Base-by-base conservation (phyloP, 2,113 vertebrate species). In the Labeo rohita region DNA sequence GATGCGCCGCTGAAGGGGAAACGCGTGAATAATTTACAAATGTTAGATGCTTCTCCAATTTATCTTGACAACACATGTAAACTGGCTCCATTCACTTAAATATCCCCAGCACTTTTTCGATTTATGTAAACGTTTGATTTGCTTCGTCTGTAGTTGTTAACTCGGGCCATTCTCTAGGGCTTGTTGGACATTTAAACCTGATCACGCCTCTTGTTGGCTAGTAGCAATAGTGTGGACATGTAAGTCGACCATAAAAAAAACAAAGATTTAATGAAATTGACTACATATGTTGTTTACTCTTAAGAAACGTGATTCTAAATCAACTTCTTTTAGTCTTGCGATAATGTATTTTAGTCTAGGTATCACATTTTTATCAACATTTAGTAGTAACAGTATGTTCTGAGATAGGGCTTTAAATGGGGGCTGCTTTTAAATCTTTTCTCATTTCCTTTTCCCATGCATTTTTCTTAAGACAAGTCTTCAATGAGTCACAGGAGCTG, bases 11-110 rank as follows among this genome's bases (percentile, higher is more conserved):
- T 66, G 18, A 79, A 85, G 79, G 83, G 70, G 76, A 80, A 66
- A 72, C 56, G 86, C 50, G 87, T 90, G 89, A 90, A 90, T 90
- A 88, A 90, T 90, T 90, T 90, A 90, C 89, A 88, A 81, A 86
- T 56, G 85, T 87, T 89, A 86, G 63, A 85, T 63, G 52, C 61
- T 66, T 75, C 65, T 61, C 13, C 61, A 36, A 43, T 85, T 88
- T 63, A 28, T 52, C 43, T 28, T 28, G 23, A 70, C 63, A 70
- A 82, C 47, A 52, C 63, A 47, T 12, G 47, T 70, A 68, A 82
- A 82, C 45, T 52, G 80, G 28, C 65, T n/a, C 63, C 9, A 49
- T 81, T 66, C 43, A 50, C 79, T 70, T 70, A 66, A 82, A 82
- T 70, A 68, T 82, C 43, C 23, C 12, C 47, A 21, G 75, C 15